Evolutionary conservation across 2,797 vertebrate genomes (phyloP), one percentile per base, ranked within the genome.

Genomic region (Lithobates pipiens): DNA sequence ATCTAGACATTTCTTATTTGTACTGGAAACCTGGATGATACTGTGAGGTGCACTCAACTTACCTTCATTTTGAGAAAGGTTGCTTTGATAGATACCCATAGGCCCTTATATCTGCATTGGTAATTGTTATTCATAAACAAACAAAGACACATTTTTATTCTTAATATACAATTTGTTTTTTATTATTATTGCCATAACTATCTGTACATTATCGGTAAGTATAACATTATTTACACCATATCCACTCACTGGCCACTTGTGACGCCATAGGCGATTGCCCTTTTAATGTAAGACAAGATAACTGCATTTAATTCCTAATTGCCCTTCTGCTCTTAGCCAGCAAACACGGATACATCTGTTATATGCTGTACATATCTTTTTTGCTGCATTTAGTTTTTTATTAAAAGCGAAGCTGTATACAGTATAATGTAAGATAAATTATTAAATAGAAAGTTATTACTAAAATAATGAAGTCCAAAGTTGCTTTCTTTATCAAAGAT

Each of bases 361-460:
- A 34, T 74, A 34, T 67, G 34, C 77, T 85, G 70, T 80, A 80
- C 84, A 85, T 79, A 75, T 73, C 23, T 27, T 63, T 63, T 71
- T 69, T 29, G 5, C 29, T 71, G 46, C 42, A 77, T 36, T 34
- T 63, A 73, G 78, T 39, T 72, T 54, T 3, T 78, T 82, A 73
- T 57, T 86, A 54, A 86, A 73, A 82, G 80, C 80, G 54, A 78
- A 36, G 68, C 69, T 86, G 74, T 82, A 78, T 86, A 85, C 71
- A 75, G 77, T 85, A 70, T 86, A 77, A 76, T 76, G 39, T 80
- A 85, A 25, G 85, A 82, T 87, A 83, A 83, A 78, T 86, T 77
- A 77, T 87, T 82, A 83, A 78, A 87, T 83, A 86, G 76, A 87
- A 87, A 83, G 76, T 83, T 67, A 36, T 71, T 87, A 78, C 75